Evolutionary conservation across 2,888 invertebrate species (phyloP), one percentile per base, ranked within the genome.

Genomic region (Rotaria sp.): DNA sequence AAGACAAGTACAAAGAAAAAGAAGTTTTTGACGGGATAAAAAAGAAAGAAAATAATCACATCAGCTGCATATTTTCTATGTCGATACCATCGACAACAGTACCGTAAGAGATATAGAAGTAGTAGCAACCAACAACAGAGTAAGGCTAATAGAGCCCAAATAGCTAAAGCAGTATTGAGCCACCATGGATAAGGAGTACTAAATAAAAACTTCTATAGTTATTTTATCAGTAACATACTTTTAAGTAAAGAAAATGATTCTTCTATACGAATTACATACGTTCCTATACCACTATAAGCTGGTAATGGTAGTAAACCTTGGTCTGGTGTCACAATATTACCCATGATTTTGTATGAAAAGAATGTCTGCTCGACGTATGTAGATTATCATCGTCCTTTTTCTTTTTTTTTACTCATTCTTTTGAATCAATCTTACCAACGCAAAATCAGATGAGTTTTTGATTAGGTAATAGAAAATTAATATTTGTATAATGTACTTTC

Each of bases 271-370:
- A 35, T 21, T 80, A 45, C 45, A 45, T 80, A 80, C 80, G 45
- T n/a, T 45, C 13, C 35, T 26, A 21, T 45, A 45, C 26, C 45
- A 45, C 80, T 15, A n/a, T 24, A 45, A n/a, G 80, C 0, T 26
- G 80, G 80, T 18, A 80, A 45, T n/a, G 80, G 80, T 45, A 80
- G 15, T 45, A 80, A 45, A 80, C 80, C 80, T n/a, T 45, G 45
- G n/a, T 41, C 80, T n/a, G 80, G 45, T 45, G 80, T 80, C 3
- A 45, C 24, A 41, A 80, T 80, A 80, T 80, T 80, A n/a, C 80
- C 80, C 80, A 80, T 80, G 21, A 45, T 80, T 52, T 35, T 41
- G 24, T 80, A 35, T 67, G 67, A 67, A 67, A 67, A n/a, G 59
- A 30, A 30, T n/a, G 13, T 30, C 59, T 59, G n/a, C 30, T 59